Evolutionary conservation across 2,113 vertebrate genomes (phyloP).

Genomic region (Pleuronectes platessa): DNA sequence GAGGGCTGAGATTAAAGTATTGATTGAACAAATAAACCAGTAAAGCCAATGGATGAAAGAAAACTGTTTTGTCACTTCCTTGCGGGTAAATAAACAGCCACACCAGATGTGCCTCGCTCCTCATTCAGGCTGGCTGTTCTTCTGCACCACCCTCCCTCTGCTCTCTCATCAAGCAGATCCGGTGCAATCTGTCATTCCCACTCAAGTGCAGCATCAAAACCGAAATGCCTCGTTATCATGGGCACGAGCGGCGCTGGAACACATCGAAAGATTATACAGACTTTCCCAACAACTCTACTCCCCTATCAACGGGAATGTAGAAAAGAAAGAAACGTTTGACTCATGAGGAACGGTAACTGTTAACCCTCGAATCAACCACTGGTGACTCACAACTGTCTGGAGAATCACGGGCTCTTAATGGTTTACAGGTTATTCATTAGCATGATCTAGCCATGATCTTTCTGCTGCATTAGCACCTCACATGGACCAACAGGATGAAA

Average conservation of each 20-base stretch:
- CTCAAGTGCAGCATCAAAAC: slow-evolving; percentile 15
- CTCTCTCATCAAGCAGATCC: slow-evolving; percentile 39
- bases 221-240: background rate
- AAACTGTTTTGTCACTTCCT: slow-evolving; percentile 63
- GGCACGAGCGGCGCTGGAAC: slow-evolving; percentile 28
- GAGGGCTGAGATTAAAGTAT: slow-evolving; percentile 44
- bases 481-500: slow-evolving; percentile 27
- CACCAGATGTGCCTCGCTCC: slow-evolving; percentile 54
- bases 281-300: slow-evolving; percentile 12
- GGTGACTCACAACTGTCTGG: slow-evolving; percentile 77
- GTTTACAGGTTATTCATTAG: slow-evolving; percentile 35
- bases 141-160: slow-evolving; percentile 7
- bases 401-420: slow-evolving; percentile 50
- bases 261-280: background rate
- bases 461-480: slow-evolving; percentile 34
- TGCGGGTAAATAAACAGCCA: slow-evolving; percentile 66
- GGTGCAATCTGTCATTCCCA: background rate
- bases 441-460: slow-evolving; percentile 37
- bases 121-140: slow-evolving; percentile 20
- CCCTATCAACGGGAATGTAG: slow-evolving; percentile 10
- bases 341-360: slow-evolving; percentile 64
- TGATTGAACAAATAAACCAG: slow-evolving; percentile 67
- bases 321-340: slow-evolving; percentile 52
- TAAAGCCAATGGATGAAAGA: slow-evolving; percentile 60
- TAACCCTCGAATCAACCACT: slow-evolving; percentile 60